phyloP scores from a whole-genome alignment of 2,888 invertebrate genomes.

The Sipha maydis region DNA sequence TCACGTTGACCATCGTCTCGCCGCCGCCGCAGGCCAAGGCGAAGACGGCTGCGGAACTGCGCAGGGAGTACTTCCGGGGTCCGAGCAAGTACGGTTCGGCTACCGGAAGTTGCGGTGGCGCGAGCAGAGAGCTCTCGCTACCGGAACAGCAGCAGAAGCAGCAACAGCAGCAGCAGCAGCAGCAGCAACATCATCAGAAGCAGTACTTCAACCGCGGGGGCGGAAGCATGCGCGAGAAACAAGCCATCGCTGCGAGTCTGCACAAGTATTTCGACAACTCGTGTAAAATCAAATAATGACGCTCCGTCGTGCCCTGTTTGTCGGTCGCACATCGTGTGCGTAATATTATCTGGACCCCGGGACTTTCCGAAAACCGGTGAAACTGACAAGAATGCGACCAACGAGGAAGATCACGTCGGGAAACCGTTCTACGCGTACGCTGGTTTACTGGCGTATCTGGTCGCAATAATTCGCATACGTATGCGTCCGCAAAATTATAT shows the following conservation, averaged over 20 bases:
- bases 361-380: too few species aligned
- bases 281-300: slow-evolving; percentile 46
- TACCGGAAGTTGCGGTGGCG: neutral
- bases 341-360: too few species aligned
- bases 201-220: slow-evolving; percentile 24
- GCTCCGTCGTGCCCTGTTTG: neutral
- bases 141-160: neutral
- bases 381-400: too few species aligned
- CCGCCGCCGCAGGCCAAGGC: neutral
- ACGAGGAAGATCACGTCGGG: too few species aligned
- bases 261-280: slow-evolving; percentile 54
- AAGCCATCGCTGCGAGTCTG: slow-evolving; percentile 3
- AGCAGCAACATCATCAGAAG: neutral
- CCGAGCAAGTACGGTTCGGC: slow-evolving; percentile 31
- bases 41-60: slow-evolving; percentile 55
- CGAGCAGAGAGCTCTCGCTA: neutral
- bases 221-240: slow-evolving; percentile 7
- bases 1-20: slow-evolving; percentile 15
- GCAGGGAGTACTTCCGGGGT: slow-evolving; percentile 53
- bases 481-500: too few species aligned
- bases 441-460: too few species aligned
- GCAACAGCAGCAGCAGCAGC: too few species aligned
- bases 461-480: too few species aligned
- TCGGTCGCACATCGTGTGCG: too few species aligned
- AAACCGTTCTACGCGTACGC: too few species aligned